These are phyloP conservation scores for Heliconius cydno DNA, from an alignment of 2,888 invertebrate genomes.

Conservation along the genomic window DNA sequence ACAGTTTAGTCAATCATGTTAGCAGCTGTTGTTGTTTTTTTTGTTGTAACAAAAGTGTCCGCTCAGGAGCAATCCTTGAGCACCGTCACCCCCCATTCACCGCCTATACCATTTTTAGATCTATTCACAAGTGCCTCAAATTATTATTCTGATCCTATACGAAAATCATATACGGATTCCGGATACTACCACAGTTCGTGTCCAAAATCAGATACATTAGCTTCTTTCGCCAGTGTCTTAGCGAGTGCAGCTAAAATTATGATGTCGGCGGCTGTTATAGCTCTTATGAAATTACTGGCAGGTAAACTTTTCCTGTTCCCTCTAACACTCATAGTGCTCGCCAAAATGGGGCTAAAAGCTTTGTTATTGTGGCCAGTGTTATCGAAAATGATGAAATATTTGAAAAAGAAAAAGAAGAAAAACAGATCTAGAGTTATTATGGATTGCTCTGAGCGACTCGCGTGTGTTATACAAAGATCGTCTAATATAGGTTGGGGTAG, in stretches of 20 bases:
- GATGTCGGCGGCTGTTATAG: conserved; percentile 73
- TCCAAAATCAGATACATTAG: conserved; percentile 68
- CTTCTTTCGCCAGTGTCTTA: conserved; percentile 72
- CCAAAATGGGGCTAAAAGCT: conserved; percentile 75
- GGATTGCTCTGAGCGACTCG: conserved; percentile 73
- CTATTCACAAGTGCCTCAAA: conserved; percentile 71
- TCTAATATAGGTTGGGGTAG: conserved; percentile 65
- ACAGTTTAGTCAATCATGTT: conserved; percentile 76
- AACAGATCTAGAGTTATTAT: conserved; percentile 67
- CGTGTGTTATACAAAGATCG: conserved; percentile 71
- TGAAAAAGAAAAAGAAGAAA: conserved; percentile 74
- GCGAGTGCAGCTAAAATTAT: conserved; percentile 78
- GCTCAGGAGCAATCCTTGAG: conserved; percentile 72
- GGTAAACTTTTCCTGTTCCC: conserved; percentile 75
- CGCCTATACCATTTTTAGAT: conserved; percentile 68
- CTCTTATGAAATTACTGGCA: conserved; percentile 69
- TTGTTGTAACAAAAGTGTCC: conserved; percentile 58
- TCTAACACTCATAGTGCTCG: conserved; percentile 65
- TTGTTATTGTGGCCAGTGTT: conserved; percentile 77
- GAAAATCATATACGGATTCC: conserved; percentile 71
- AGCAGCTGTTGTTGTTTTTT: conserved; percentile 64
- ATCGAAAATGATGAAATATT: conserved; percentile 74
- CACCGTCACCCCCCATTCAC: conserved; percentile 60
- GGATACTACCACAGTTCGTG: conserved; percentile 64
- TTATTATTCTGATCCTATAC: conserved; percentile 67